Conservation (phyloP, 2,888 invertebrate genomes). For the Arrhopalites spinosus region DNA sequence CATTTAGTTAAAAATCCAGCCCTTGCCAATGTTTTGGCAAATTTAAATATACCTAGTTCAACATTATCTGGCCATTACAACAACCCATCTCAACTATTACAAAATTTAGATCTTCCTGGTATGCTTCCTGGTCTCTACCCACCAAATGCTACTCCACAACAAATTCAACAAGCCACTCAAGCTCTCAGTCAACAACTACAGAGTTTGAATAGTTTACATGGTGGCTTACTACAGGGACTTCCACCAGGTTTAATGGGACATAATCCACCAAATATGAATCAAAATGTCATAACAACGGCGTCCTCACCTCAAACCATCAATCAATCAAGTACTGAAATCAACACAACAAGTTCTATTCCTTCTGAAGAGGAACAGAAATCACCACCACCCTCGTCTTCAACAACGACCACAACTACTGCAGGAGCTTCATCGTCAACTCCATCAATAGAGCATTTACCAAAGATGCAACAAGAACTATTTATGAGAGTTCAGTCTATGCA, state of each 20-base stretch:
- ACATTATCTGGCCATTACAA: slow-evolving; percentile 26
- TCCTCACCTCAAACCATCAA: too few species aligned
- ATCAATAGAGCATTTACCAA: slow-evolving; percentile 66
- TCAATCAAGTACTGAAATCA: too few species aligned
- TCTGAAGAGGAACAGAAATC: too few species aligned
- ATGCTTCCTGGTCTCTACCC: slow-evolving; percentile 1
- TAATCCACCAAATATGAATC: too few species aligned
- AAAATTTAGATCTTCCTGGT: not conserved
- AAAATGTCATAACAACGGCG: too few species aligned
- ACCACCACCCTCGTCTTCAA: too few species aligned
- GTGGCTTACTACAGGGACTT: not conserved
- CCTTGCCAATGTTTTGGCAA: slow-evolving; percentile 49
- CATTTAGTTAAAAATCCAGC: slow-evolving; percentile 51
- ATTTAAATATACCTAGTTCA: slow-evolving; percentile 45
- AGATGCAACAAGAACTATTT: slow-evolving; percentile 70
- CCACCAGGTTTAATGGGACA: not conserved
- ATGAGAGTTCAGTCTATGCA: slow-evolving; percentile 71
- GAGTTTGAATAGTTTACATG: slow-evolving; percentile 1
- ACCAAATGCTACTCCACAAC: slow-evolving; percentile 19
- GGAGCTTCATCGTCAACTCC: slow-evolving; percentile 7
- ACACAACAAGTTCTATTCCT: too few species aligned
- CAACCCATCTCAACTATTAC: not conserved
- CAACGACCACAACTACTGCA: not conserved
- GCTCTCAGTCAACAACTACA: slow-evolving; percentile 15
- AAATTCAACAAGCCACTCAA: slow-evolving; percentile 28